Conservation (phyloP, 2,113 vertebrate genomes). For the Podarcis muralis region DNA sequence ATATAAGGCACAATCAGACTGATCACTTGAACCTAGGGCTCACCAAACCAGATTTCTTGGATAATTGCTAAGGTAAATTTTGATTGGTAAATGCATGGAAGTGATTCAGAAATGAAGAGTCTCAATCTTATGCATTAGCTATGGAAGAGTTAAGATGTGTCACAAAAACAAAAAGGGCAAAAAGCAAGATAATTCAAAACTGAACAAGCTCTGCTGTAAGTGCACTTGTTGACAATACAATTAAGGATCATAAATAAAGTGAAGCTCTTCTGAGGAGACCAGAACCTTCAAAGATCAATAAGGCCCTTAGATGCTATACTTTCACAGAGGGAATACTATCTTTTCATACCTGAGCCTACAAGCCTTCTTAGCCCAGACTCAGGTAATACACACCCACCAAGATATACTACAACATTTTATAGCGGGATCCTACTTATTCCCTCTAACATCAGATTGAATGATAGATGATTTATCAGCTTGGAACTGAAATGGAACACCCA, state of each 20-base stretch:
- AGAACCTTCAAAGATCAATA: not conserved
- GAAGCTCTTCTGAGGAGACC: not conserved
- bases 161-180: not conserved
- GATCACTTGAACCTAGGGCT: not conserved
- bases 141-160: not conserved
- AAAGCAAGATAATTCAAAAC: not conserved
- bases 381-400: not conserved
- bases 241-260: not conserved
- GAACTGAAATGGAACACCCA: not conserved
- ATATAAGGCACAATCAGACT: not conserved
- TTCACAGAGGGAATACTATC: not conserved
- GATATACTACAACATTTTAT: not conserved
- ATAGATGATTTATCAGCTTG: not conserved
- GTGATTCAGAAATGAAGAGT: not conserved
- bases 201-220: not conserved
- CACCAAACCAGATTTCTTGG: not conserved
- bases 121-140: not conserved
- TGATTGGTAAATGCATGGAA: not conserved
- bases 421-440: not conserved
- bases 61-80: not conserved
- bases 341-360: not conserved
- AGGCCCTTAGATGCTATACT: not conserved
- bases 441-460: not conserved
- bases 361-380: not conserved
- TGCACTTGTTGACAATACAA: not conserved